Conservation (phyloP, 1,140 invertebrate genomes). For the Drosophila punjabiensis region DNA sequence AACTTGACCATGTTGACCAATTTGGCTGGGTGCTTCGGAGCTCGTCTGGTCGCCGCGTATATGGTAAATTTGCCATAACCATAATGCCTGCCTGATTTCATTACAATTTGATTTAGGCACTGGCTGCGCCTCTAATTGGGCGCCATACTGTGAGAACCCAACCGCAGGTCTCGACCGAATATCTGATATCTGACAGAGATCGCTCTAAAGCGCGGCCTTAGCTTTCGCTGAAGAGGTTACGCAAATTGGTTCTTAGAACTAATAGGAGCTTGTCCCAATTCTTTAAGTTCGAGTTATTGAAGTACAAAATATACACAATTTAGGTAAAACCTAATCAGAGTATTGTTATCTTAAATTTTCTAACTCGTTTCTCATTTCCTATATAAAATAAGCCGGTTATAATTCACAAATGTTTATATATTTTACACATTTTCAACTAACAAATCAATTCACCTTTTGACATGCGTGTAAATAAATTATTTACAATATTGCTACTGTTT, state of each 20-base stretch:
- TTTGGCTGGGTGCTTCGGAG: constrained; percentile 48
- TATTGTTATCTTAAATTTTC: neutral
- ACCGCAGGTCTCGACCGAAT: constrained; percentile 14
- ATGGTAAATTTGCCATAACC: constrained; percentile 83
- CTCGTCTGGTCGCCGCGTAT: constrained; percentile 50
- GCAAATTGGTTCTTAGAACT: neutral
- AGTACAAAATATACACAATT: no score
- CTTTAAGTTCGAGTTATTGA: neutral
- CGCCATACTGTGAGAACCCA: constrained; percentile 75
- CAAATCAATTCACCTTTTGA: neutral
- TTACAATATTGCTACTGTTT: neutral
- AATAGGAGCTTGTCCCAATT: no score
- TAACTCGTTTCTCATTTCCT: neutral
- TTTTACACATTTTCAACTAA: neutral
- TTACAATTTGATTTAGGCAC: constrained; percentile 81
- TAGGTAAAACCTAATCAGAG: neutral
- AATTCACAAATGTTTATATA: neutral
- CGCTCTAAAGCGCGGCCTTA: neutral
- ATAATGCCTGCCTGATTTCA: constrained; percentile 75
- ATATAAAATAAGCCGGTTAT: neutral
- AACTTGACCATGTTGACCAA: constrained; percentile 83
- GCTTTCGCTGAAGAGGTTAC: neutral
- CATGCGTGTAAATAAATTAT: neutral
- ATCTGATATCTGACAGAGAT: constrained; percentile 17
- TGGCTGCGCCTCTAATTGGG: constrained; percentile 73